Evolutionary conservation across 1,140 invertebrate species (phyloP).

Genomic region (Camponotus floridanus): DNA sequence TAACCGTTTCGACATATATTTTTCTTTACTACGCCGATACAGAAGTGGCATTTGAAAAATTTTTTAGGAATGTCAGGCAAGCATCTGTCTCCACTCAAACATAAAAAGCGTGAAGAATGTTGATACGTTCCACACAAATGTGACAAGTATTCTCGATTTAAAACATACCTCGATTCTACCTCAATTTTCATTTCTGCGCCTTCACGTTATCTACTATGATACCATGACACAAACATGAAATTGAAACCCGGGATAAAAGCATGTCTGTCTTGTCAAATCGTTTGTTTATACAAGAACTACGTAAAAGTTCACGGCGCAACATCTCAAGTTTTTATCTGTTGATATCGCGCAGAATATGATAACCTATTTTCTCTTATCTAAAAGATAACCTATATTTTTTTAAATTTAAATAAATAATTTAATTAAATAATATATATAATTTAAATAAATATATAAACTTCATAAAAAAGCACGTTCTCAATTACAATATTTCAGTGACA

Average conservation of each 20-base stretch:
- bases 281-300: slow-evolving; percentile 37
- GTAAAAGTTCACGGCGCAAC: neutral
- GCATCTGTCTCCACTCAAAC: slow-evolving; percentile 62
- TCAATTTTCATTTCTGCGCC: slow-evolving; percentile 20
- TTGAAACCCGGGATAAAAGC: slow-evolving; percentile 75
- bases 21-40: neutral
- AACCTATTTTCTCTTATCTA: neutral
- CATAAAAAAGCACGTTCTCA: neutral
- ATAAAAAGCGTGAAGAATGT: slow-evolving; percentile 43
- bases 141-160: slow-evolving; percentile 64
- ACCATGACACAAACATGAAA: slow-evolving; percentile 65
- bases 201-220: neutral
- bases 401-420: neutral
- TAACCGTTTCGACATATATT: slow-evolving; percentile 51
- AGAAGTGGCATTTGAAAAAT: slow-evolving; percentile 46
- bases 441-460: neutral
- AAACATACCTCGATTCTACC: neutral
- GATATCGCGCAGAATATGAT: neutral
- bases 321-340: slow-evolving; percentile 2
- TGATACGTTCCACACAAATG: slow-evolving; percentile 68
- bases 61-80: slow-evolving; percentile 45
- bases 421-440: too few relatives aligned
- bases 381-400: neutral
- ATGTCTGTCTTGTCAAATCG: slow-evolving; percentile 42
- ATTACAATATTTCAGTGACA: neutral